These are phyloP conservation scores for Pissodes strobi DNA, from an alignment of 1,140 invertebrate genomes.

Conservation along the genomic window DNA sequence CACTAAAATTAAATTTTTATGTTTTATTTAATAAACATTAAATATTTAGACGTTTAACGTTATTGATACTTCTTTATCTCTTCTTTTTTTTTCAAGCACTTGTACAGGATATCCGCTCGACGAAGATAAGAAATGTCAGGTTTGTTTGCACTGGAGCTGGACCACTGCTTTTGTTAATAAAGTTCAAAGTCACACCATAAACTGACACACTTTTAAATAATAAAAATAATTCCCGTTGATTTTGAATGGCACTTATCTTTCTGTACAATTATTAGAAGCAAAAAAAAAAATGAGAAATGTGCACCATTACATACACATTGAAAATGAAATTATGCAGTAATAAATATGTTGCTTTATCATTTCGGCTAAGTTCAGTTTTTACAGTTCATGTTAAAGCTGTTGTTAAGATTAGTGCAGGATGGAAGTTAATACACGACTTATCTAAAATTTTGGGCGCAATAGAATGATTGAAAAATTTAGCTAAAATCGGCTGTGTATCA, in stretches of 20 bases:
- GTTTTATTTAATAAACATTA: too few relatives aligned
- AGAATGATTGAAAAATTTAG: too few relatives aligned
- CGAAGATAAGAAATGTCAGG: constrained; percentile 17
- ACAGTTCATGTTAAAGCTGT: too few relatives aligned
- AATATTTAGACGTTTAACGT: constrained; percentile 11
- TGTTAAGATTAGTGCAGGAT: too few relatives aligned
- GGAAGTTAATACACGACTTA: too few relatives aligned
- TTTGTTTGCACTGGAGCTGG: constrained; percentile 8
- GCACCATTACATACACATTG: background rate
- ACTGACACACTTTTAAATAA: background rate
- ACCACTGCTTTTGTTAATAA: background rate
- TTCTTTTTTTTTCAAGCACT: constrained; percentile 14
- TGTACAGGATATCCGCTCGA: constrained; percentile 21
- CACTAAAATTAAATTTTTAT: too few relatives aligned
- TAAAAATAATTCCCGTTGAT: too few relatives aligned
- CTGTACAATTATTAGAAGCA: background rate
- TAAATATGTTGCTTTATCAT: too few relatives aligned
- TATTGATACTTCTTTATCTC: constrained; percentile 23
- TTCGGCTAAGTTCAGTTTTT: too few relatives aligned
- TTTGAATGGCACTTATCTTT: too few relatives aligned
- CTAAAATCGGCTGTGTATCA: too few relatives aligned
- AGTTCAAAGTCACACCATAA: background rate
- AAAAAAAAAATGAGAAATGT: background rate
- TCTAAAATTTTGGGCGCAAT: too few relatives aligned
- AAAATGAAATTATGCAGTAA: background rate